phyloP scores from a whole-genome alignment of 64 coral and sea anemone genomes.

The Catalaphyllia jardinei region DNA sequence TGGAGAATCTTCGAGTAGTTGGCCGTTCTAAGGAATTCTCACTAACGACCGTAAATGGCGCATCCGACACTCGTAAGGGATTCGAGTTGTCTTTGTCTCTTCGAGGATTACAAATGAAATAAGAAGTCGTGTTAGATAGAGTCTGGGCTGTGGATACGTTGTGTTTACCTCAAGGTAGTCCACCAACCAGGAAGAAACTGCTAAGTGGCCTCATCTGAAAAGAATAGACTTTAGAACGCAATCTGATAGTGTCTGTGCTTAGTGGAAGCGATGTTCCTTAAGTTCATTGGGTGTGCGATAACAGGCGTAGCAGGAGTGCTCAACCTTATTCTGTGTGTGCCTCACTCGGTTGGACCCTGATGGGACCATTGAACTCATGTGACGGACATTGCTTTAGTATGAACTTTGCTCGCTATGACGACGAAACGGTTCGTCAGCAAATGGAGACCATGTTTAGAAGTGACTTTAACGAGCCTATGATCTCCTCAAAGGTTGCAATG shows the following conservation, averaged over 20 bases:
- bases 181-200: slow-evolving; percentile 14
- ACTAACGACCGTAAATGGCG: too few relatives aligned
- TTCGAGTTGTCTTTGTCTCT: slow-evolving; percentile 2
- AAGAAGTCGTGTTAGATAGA: slow-evolving; percentile 30
- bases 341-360: too few relatives aligned
- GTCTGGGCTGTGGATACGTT: slow-evolving; percentile 49
- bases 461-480: neutral
- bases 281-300: slow-evolving; percentile 62
- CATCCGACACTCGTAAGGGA: too few relatives aligned
- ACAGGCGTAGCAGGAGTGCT: slow-evolving; percentile 25
- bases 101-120: neutral
- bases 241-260: slow-evolving; percentile 34
- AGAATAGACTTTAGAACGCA: slow-evolving; percentile 16
- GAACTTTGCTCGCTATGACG: slow-evolving; percentile 12
- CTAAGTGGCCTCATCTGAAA: slow-evolving; percentile 43
- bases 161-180: slow-evolving; percentile 19
- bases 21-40: too few relatives aligned
- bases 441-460: neutral
- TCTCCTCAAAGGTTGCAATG: too few relatives aligned
- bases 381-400: neutral
- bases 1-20: too few relatives aligned
- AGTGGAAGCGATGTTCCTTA: slow-evolving; percentile 68
- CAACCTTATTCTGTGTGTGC: slow-evolving; percentile 72
- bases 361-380: too few relatives aligned
- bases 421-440: neutral